These are phyloP conservation scores for Ochropacha duplaris DNA, from an alignment of 2,888 invertebrate genomes.

Conservation along the genomic window DNA sequence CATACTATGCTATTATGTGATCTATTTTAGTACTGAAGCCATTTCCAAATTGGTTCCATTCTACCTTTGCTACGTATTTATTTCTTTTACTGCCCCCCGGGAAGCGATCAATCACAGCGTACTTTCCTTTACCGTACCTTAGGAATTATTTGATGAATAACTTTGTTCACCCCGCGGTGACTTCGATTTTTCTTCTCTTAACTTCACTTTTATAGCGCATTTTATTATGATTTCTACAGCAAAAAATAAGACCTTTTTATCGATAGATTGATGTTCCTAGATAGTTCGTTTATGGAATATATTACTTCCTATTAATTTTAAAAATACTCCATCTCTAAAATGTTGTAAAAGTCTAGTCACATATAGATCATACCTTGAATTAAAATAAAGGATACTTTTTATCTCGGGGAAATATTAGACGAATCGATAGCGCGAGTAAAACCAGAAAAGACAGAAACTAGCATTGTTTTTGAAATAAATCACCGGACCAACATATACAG, in stretches of 20 bases:
- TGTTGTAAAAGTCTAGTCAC: no score
- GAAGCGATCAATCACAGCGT: constrained; percentile 48
- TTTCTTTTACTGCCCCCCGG: constrained; percentile 28
- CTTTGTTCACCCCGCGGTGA: not conserved
- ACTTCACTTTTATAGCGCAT: not conserved
- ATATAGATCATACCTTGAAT: no score
- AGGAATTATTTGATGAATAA: constrained; percentile 18
- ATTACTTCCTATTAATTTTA: no score
- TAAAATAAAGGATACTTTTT: no score
- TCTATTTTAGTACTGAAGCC: constrained; percentile 30
- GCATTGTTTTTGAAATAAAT: no score
- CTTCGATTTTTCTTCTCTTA: not conserved
- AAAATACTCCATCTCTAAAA: no score
- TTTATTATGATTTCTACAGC: not conserved
- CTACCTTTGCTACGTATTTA: constrained; percentile 30
- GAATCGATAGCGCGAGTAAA: no score
- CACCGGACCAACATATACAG: no score
- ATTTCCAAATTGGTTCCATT: constrained; percentile 46
- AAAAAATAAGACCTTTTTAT: not conserved
- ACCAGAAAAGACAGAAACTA: no score
- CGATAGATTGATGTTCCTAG: not conserved
- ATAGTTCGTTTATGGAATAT: not conserved
- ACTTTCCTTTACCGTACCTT: constrained; percentile 18
- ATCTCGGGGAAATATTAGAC: no score
- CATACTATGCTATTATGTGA: constrained; percentile 9